Percentiles rank a stretch among this genome's conserved stretches.
Conservation (phyloP, 2,888 invertebrate genomes). For the Hartigia nigra region DNA sequence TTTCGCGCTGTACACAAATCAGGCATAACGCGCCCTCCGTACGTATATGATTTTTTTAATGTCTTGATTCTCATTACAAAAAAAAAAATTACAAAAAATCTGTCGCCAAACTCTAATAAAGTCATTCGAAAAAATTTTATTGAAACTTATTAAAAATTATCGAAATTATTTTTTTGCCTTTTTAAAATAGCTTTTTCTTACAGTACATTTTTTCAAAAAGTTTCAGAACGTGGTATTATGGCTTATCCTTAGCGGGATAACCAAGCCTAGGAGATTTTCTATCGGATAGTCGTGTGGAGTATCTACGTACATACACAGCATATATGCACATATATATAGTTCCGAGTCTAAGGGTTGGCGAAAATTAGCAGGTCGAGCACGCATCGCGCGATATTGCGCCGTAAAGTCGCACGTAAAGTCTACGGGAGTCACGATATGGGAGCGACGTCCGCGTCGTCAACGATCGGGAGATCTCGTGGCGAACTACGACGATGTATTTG, state of each 20-base stretch:
- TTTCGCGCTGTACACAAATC: too few relatives aligned
- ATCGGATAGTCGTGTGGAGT: neutral
- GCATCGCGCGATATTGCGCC: neutral
- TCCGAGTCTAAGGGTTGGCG: neutral
- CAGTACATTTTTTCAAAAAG: neutral
- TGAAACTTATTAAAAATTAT: too few relatives aligned
- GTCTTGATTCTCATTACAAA: too few relatives aligned
- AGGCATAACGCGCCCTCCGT: too few relatives aligned
- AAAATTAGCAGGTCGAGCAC: neutral
- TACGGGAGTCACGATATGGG: neutral
- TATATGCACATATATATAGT: too few relatives aligned
- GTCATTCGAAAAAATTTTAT: too few relatives aligned
- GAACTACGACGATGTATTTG: neutral
- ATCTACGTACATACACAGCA: neutral
- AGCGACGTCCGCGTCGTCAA: neutral
- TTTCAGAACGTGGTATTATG: neutral
- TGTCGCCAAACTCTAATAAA: too few relatives aligned
- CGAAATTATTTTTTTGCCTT: neutral
- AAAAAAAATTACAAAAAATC: too few relatives aligned
- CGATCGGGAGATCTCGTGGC: neutral
- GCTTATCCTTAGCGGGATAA: neutral
- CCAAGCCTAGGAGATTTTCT: neutral
- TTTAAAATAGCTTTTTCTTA: too few relatives aligned
- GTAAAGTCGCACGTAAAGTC: neutral
- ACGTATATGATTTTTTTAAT: too few relatives aligned